A percentile compares a stretch with the other conserved stretches of the same genome.
Conservation (phyloP, 92 coral and sea anemone species). For the Metridium senile region DNA sequence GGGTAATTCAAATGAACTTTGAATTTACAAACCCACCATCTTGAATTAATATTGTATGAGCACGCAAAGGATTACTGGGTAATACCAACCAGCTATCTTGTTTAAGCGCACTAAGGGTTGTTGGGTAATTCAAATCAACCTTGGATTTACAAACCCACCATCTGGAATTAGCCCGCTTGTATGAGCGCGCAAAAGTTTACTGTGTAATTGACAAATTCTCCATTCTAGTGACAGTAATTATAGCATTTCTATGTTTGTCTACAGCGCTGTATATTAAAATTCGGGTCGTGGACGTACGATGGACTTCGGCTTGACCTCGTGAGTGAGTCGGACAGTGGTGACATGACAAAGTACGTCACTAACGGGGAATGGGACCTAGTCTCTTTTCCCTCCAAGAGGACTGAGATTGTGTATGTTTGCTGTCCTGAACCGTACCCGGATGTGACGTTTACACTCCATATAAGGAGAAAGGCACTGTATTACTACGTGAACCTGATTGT, state of each 20-base stretch:
- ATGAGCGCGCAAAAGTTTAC: background rate
- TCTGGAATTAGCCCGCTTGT: too few relatives aligned
- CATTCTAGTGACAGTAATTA: background rate
- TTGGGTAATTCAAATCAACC: too few relatives aligned
- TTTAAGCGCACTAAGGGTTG: background rate
- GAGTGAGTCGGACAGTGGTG: constrained; percentile 59
- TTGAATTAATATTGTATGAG: too few relatives aligned
- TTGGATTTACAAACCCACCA: too few relatives aligned
- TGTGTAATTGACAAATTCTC: background rate
- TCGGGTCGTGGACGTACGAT: constrained; percentile 92
- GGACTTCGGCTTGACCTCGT: constrained; percentile 75
- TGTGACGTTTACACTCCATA: constrained; percentile 77
- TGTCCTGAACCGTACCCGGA: constrained; percentile 93
- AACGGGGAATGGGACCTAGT: constrained; percentile 88
- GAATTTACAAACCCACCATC: too few relatives aligned
- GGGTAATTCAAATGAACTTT: too few relatives aligned
- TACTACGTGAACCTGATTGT: constrained; percentile 82
- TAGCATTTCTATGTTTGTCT: background rate
- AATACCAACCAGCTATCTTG: background rate
- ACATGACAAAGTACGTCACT: constrained; percentile 69
- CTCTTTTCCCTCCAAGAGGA: constrained; percentile 65
- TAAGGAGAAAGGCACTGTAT: constrained; percentile 67
- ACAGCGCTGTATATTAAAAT: constrained; percentile 77
- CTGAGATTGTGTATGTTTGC: constrained; percentile 69
- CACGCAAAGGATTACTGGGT: background rate